Conservation (phyloP, 2,888 invertebrate genomes). For the Pseudococcus longispinus region DNA sequence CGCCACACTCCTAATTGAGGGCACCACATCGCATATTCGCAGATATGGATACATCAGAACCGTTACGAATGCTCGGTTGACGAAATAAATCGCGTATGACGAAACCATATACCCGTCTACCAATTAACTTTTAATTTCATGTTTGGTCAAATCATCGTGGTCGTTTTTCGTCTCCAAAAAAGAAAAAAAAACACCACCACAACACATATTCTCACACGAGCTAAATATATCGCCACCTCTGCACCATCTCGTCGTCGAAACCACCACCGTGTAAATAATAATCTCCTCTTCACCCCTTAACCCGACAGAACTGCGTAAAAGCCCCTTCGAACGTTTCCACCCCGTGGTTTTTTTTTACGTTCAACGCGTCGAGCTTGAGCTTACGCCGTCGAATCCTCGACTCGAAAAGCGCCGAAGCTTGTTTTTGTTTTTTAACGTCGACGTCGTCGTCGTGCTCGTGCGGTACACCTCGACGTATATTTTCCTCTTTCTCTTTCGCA, state of each 20-base stretch:
- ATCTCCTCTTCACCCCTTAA: neutral
- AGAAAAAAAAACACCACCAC: neutral
- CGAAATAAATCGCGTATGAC: conserved; percentile 35
- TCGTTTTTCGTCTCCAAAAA: neutral
- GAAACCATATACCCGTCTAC: conserved; percentile 8
- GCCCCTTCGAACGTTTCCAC: neutral
- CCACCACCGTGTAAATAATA: neutral
- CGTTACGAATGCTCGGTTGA: conserved; percentile 6
- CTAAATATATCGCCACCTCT: neutral
- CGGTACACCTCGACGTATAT: neutral
- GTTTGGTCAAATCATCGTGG: neutral
- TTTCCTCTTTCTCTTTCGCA: neutral
- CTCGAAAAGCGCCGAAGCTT: conserved; percentile 27
- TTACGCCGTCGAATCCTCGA: neutral
- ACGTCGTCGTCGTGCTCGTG: neutral
- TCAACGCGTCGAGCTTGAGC: neutral
- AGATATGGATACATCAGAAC: neutral
- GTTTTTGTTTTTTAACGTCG: conserved; percentile 13
- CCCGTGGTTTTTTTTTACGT: neutral
- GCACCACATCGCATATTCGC: neutral
- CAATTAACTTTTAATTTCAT: conserved; percentile 39
- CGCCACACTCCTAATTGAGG: neutral
- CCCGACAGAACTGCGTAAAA: neutral
- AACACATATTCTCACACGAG: neutral
- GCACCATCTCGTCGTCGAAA: neutral